Evolutionary conservation across 1,140 invertebrate species (phyloP).

Genomic region (Lepidurus packardi): DNA sequence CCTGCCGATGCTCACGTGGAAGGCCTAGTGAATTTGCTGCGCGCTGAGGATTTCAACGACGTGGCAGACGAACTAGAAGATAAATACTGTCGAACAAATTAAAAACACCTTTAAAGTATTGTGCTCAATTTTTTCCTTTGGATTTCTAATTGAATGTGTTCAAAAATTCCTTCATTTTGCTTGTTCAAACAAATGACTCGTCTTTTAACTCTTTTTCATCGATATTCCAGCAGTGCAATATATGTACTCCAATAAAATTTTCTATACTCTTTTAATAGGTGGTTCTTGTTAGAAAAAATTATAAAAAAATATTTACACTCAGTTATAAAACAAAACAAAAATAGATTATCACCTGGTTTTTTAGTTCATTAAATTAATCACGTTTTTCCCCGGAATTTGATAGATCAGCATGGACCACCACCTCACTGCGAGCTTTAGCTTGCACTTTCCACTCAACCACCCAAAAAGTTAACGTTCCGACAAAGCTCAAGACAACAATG

Average conservation of each 20-base stretch:
- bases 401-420: background rate
- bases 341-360: no score
- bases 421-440: background rate
- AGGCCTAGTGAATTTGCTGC: slow-evolving; percentile 10
- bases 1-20: slow-evolving; percentile 31
- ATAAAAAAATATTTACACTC: no score
- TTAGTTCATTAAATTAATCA: background rate
- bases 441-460: slow-evolving; percentile 59
- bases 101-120: background rate
- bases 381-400: background rate
- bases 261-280: slow-evolving; percentile 1
- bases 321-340: no score
- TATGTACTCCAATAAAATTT: background rate
- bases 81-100: slow-evolving; percentile 11
- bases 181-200: background rate
- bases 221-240: slow-evolving; percentile 12
- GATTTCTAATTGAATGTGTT: background rate
- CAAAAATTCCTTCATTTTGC: background rate
- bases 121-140: background rate
- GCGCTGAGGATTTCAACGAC: slow-evolving; percentile 34
- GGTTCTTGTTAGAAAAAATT: no score
- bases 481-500: slow-evolving; percentile 60
- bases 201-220: background rate
- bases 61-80: slow-evolving; percentile 27
- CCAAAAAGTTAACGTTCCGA: slow-evolving; percentile 75